Percentiles rank a stretch among this genome's conserved stretches.
These are phyloP conservation scores for Peromyscus aztecus DNA, from an alignment of 2,797 vertebrate species.

Conservation along the genomic window DNA sequence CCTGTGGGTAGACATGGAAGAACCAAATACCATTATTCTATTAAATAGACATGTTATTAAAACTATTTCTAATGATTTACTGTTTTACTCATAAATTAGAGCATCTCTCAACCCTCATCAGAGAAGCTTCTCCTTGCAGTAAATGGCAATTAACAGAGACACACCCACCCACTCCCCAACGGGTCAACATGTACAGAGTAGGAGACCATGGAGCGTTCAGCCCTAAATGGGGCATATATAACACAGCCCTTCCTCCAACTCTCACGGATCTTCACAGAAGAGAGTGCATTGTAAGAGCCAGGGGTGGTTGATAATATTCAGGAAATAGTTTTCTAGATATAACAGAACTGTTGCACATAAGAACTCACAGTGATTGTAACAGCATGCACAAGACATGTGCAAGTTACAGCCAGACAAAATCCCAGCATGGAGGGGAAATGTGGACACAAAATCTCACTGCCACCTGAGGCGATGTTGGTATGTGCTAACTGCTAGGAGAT, in stretches of 20 bases:
- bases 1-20: neutral
- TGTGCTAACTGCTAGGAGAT: neutral
- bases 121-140: neutral
- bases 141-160: neutral
- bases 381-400: neutral
- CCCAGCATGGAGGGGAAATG: neutral
- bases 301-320: neutral
- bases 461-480: neutral
- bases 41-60: neutral
- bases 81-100: neutral
- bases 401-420: too few relatives aligned
- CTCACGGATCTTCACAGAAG: neutral
- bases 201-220: neutral
- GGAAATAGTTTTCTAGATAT: neutral
- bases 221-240: neutral
- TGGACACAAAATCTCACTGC: neutral
- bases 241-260: neutral
- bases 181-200: too few relatives aligned
- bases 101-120: neutral
- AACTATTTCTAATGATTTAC: neutral
- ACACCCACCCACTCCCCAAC: too few relatives aligned
- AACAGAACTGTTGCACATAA: neutral
- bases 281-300: neutral
- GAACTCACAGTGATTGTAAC: neutral
- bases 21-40: neutral